Conservation (phyloP, 2,113 vertebrate genomes). For the Speoplatyrhinus poulsoni region DNA sequence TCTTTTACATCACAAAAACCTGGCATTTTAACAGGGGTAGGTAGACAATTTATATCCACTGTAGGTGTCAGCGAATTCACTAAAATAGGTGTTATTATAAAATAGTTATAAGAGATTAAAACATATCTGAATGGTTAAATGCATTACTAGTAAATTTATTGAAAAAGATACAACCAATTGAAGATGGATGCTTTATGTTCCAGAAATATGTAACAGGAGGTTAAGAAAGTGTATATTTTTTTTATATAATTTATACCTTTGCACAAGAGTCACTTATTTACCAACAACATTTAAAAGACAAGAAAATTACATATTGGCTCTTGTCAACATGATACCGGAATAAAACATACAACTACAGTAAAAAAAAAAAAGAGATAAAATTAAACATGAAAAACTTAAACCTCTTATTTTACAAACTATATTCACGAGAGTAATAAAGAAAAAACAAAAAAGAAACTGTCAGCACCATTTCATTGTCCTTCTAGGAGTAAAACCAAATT, state of each 20-base stretch:
- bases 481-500: slow-evolving; percentile 26
- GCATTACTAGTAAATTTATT: slow-evolving; percentile 84
- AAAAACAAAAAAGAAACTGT: slow-evolving; percentile 62
- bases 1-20: too few species aligned
- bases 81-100: background rate
- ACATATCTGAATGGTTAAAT: slow-evolving; percentile 33
- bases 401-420: slow-evolving; percentile 78
- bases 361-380: slow-evolving; percentile 73
- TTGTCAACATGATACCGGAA: slow-evolving; percentile 60
- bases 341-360: slow-evolving; percentile 70
- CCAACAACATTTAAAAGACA: slow-evolving; percentile 77
- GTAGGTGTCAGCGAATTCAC: too few species aligned
- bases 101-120: background rate
- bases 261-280: slow-evolving; percentile 75
- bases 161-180: slow-evolving; percentile 79
- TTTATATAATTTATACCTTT: slow-evolving; percentile 44
- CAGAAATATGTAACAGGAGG: slow-evolving; percentile 76
- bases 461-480: slow-evolving; percentile 69
- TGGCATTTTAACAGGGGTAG: too few species aligned
- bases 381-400: slow-evolving; percentile 68
- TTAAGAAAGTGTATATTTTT: slow-evolving; percentile 63
- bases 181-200: slow-evolving; percentile 70
- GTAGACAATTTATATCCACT: too few species aligned
- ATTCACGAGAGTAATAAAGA: slow-evolving; percentile 73
- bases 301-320: slow-evolving; percentile 52